A percentile compares a stretch with the other conserved stretches of the same genome.
These are phyloP conservation scores for Acleris emargana DNA, from an alignment of 2,888 invertebrate species.

Conservation along the genomic window DNA sequence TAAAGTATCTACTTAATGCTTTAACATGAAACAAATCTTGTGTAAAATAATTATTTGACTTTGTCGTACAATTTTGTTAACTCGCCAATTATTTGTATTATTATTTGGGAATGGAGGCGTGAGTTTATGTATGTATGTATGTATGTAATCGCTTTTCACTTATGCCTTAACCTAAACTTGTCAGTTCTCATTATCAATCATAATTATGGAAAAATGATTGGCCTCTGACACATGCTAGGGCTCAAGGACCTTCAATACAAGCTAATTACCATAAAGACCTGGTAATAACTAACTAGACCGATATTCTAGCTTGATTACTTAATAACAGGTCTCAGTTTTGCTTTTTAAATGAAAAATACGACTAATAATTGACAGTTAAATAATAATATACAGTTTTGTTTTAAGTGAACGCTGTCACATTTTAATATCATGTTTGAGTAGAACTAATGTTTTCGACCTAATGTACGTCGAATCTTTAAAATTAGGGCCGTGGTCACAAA, in stretches of 20 bases:
- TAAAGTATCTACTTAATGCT: no score
- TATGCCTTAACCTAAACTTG: constrained; percentile 38
- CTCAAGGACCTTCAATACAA: constrained; percentile 48
- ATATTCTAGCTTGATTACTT: constrained; percentile 26
- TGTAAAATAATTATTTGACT: no score
- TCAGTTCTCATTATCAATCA: constrained; percentile 12
- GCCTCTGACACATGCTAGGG: constrained; percentile 47
- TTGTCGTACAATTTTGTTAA: no score
- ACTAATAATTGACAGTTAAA: background rate
- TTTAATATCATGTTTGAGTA: no score
- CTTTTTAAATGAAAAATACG: constrained; percentile 8
- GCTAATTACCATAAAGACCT: constrained; percentile 21
- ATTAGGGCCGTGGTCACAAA: background rate
- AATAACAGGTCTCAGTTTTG: constrained; percentile 8
- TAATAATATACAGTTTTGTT: no score
- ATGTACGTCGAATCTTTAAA: no score
- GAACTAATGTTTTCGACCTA: no score
- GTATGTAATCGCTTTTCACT: constrained; percentile 32
- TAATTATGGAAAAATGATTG: constrained; percentile 23
- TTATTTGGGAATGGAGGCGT: no score
- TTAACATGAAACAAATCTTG: no score
- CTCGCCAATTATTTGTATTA: no score
- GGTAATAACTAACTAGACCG: constrained; percentile 20
- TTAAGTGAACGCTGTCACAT: no score
- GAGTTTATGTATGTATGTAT: no score